Percentiles rank a stretch among this genome's conserved stretches.
These are phyloP conservation scores for Acronicta alni DNA, from an alignment of 2,888 invertebrate genomes.

Conservation along the genomic window DNA sequence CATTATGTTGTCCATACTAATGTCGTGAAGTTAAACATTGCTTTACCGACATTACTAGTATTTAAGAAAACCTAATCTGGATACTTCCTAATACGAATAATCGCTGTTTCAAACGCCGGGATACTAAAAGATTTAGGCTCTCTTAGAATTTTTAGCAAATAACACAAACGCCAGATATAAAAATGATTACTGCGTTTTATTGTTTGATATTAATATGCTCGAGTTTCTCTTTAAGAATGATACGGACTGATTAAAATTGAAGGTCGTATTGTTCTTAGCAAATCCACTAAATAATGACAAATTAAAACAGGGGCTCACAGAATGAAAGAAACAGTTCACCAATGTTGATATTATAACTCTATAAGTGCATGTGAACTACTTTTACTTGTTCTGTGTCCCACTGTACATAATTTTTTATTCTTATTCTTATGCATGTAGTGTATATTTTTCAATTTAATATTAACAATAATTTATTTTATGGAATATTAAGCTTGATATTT, in stretches of 20 bases:
- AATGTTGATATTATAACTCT: not conserved
- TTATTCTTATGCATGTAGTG: slow-evolving; percentile 49
- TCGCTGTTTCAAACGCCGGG: not conserved
- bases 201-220: not conserved
- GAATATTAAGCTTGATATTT: slow-evolving; percentile 63
- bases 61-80: not conserved
- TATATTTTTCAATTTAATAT: slow-evolving; percentile 35
- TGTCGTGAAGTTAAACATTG: too few species aligned
- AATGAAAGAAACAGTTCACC: slow-evolving; percentile 19
- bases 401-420: slow-evolving; percentile 33
- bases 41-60: too few species aligned
- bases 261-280: slow-evolving; percentile 8
- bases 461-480: slow-evolving; percentile 43
- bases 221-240: slow-evolving; percentile 4
- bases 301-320: slow-evolving; percentile 30
- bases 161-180: not conserved
- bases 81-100: not conserved
- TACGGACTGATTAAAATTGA: not conserved
- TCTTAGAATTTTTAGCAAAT: slow-evolving; percentile 8
- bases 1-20: too few species aligned
- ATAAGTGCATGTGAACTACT: not conserved
- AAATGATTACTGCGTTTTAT: not conserved
- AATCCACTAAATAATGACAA: slow-evolving; percentile 7
- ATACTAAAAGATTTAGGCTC: not conserved
- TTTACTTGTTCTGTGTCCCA: slow-evolving; percentile 37